Conservation (phyloP, 2,888 invertebrate genomes). For the Phrixothrix hirtus region DNA sequence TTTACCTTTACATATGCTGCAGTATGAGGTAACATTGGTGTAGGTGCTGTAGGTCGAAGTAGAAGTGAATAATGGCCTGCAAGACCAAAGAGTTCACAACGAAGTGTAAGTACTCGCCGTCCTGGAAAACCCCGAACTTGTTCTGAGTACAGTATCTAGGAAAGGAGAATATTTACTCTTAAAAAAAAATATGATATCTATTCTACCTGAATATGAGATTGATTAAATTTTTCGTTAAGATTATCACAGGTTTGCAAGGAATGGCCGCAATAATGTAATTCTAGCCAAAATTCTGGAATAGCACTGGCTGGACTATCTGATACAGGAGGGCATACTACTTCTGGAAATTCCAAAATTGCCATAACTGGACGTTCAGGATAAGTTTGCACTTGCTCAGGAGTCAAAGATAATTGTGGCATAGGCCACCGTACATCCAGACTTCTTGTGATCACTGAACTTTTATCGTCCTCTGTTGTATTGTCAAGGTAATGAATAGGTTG, state of each 20-base stretch:
- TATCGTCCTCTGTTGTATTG: constrained; percentile 34
- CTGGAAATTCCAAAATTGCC: constrained; percentile 75
- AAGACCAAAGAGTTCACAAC: constrained; percentile 80
- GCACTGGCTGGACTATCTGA: constrained; percentile 59
- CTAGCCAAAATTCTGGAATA: constrained; percentile 73
- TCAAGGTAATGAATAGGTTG: constrained; percentile 41
- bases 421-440: constrained; percentile 84
- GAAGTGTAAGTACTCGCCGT: constrained; percentile 68
- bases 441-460: constrained; percentile 52
- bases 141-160: constrained; percentile 74
- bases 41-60: constrained; percentile 67
- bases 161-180: too few relatives aligned
- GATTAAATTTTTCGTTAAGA: constrained; percentile 46
- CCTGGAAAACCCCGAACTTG: constrained; percentile 75
- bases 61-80: constrained; percentile 81
- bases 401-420: constrained; percentile 68
- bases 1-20: constrained; percentile 71
- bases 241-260: constrained; percentile 73
- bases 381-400: constrained; percentile 76
- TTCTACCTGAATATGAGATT: constrained; percentile 58
- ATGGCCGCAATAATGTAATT: constrained; percentile 79
- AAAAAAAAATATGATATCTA: too few relatives aligned
- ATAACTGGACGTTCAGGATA: constrained; percentile 77
- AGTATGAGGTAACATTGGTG: constrained; percentile 67
- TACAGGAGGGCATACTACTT: constrained; percentile 70